Evolutionary conservation across 2,113 vertebrate species (phyloP).

Genomic region (Scytalopus superciliaris): DNA sequence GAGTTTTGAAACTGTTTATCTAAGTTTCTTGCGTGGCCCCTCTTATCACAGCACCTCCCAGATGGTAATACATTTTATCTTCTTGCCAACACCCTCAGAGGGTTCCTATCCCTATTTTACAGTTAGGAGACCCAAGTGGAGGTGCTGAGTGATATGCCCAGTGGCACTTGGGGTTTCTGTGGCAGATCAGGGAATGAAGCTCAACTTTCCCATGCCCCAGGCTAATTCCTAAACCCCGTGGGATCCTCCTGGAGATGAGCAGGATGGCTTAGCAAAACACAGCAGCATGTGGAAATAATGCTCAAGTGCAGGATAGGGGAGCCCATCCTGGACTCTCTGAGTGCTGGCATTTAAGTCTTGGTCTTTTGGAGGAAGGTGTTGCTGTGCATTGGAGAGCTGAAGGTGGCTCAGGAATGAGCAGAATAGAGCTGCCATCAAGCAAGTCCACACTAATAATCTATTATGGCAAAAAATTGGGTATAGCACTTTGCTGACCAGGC

Average conservation of each 20-base stretch:
- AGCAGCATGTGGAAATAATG: neutral
- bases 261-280: constrained; percentile 4
- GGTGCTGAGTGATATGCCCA: constrained; percentile 41
- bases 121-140: constrained; percentile 37
- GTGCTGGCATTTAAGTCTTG: neutral
- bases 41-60: constrained; percentile 45
- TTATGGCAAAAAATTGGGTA: neutral
- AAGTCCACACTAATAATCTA: neutral
- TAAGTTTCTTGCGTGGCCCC: neutral
- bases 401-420: neutral
- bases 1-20: constrained; percentile 45
- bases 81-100: constrained; percentile 38
- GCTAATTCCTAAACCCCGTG: constrained; percentile 33
- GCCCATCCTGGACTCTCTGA: neutral
- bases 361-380: neutral
- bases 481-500: neutral
- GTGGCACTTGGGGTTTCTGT: constrained; percentile 56
- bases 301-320: neutral
- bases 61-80: constrained; percentile 23
- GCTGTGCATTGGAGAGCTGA: neutral
- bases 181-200: constrained; percentile 53
- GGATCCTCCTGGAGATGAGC: constrained; percentile 31
- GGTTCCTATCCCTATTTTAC: constrained; percentile 39
- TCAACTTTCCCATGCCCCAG: constrained; percentile 44
- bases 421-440: neutral